A percentile compares a stretch with the other conserved stretches of the same genome.
Conservation (phyloP, 2,113 vertebrate species). For the Daphoenositta chrysoptera region DNA sequence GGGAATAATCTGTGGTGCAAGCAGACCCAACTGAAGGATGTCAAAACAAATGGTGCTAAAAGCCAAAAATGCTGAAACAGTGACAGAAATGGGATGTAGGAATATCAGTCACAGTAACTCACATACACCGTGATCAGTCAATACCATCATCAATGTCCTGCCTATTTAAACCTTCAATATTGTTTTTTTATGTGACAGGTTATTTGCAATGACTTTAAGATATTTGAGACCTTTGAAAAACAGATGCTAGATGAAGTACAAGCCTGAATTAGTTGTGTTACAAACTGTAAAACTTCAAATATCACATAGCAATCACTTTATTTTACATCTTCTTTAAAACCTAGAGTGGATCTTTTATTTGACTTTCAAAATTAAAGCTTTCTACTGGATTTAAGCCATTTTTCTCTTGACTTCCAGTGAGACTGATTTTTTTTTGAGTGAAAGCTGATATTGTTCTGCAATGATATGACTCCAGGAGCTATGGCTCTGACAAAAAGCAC, state of each 20-base stretch:
- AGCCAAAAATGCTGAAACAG: not conserved
- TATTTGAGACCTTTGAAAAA: not conserved
- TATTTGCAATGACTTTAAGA: not conserved
- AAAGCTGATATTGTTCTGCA: not conserved
- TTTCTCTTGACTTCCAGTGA: not conserved
- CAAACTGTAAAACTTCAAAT: not conserved
- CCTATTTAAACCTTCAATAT: not conserved
- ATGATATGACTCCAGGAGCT: not conserved
- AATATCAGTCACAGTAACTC: not conserved
- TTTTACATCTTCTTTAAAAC: not conserved
- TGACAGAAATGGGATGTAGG: not conserved
- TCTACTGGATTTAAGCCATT: not conserved
- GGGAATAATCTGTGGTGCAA: not conserved
- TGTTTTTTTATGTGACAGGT: too few species aligned
- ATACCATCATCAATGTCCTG: not conserved
- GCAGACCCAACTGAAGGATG: not conserved
- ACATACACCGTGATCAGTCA: too few species aligned
- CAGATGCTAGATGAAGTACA: not conserved
- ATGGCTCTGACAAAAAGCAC: not conserved
- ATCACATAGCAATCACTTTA: not conserved
- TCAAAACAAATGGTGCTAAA: not conserved
- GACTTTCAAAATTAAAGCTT: not conserved
- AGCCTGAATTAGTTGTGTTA: not conserved
- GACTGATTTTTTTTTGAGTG: not conserved
- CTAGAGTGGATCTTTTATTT: not conserved